Base-by-base conservation (phyloP, 1,140 invertebrate genomes). In the Scaptomyza hsui region DNA sequence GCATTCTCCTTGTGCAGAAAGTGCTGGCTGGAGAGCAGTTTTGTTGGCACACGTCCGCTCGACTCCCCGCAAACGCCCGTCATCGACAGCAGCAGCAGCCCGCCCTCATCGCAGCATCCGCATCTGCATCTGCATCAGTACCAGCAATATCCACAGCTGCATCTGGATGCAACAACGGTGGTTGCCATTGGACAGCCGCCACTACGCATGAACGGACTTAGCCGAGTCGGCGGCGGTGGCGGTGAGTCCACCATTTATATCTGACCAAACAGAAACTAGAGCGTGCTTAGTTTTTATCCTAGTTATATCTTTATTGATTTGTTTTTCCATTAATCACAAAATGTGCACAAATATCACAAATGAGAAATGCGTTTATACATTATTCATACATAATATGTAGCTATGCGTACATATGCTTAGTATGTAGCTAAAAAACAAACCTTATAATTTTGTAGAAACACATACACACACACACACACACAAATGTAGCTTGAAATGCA, bases 11-110 rank as follows among this genome's bases (percentile, higher is more conserved):
- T 49, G 9, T 6, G 13, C 62, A 91, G 90, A 75, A 91, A 89
- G 72, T 97, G 96, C 90, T 98, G 97, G 97, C 93, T 98, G 90
- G 97, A 98, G 91, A 97, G 96, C 92, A 97, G 96, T 63, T 98
- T 98, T 92, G 96, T 97, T 68, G 94, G 97, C 69, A 95, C 95
- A 73, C 94, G 95, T 78, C 96, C 96, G 5, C 92, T 97, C 77
- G 96, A 97, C 69, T 96, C 96, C 35, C 96, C 96, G 10, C 95
- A 96, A 92, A 97, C 96, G 62, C 96, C 96, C 24, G 93, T 95
- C 65, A 94, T 94, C 47, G 92, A 93, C 67, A 56, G 39, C 51
- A 74, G 60, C 52, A 80, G 51, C 29, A 75, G 65, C 21, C 67
- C 71, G 42, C 69, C 85, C 24, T 19, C 69, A 21, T 35, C 62